These are phyloP conservation scores for Matsumyia berberina DNA, from an alignment of 2,888 invertebrate genomes.

Conservation along the genomic window DNA sequence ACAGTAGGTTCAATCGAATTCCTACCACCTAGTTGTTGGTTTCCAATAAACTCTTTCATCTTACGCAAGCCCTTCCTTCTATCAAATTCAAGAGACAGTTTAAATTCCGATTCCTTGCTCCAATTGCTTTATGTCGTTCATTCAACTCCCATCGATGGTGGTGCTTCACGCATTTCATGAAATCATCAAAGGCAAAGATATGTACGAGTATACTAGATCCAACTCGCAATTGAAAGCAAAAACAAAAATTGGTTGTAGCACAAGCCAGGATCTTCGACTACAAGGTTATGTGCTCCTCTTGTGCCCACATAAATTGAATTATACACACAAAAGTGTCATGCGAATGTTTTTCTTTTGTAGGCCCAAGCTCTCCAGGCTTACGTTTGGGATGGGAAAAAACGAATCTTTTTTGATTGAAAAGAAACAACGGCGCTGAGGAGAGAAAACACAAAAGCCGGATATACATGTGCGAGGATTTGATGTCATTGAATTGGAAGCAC, in stretches of 20 bases:
- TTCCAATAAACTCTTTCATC: no score
- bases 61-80: not conserved
- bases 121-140: not conserved
- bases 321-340: constrained; percentile 15
- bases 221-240: not conserved
- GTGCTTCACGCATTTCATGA: not conserved
- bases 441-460: constrained; percentile 8
- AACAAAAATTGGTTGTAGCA: not conserved
- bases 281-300: not conserved
- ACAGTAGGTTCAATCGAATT: no score
- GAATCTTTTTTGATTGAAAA: constrained; percentile 11
- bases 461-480: constrained; percentile 9
- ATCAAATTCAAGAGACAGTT: constrained; percentile 3
- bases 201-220: not conserved
- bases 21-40: no score
- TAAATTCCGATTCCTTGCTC: not conserved
- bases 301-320: constrained; percentile 13
- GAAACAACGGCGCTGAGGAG: not conserved
- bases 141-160: not conserved
- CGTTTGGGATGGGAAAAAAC: not conserved
- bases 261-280: not conserved
- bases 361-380: not conserved
- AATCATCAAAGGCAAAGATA: constrained; percentile 6
- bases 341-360: not conserved
- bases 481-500: constrained; percentile 9